Conservation (phyloP, 2,797 vertebrate species). For the Notoglanidium macrostoma region DNA sequence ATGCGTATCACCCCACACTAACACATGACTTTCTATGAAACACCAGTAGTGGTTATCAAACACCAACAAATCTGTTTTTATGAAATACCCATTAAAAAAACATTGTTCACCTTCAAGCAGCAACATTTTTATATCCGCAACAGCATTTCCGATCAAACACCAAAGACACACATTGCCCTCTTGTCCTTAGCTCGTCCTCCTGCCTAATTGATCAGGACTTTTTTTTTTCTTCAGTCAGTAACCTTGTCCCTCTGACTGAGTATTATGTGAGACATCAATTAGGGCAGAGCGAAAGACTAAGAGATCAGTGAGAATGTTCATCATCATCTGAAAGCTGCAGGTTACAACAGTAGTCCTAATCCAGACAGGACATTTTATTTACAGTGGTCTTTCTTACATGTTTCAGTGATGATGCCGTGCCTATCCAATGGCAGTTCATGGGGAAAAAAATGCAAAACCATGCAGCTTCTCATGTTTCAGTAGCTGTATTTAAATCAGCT, state of each 20-base stretch:
- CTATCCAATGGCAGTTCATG: too few species aligned
- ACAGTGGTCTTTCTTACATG: background rate
- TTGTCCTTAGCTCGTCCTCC: background rate
- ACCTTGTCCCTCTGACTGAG: slow-evolving; percentile 38
- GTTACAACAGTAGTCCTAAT: background rate
- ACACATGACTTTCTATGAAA: background rate
- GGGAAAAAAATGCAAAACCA: background rate
- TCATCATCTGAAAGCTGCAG: slow-evolving; percentile 21
- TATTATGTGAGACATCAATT: slow-evolving; percentile 46
- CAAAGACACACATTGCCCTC: background rate
- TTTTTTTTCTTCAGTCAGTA: background rate
- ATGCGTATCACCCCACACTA: background rate
- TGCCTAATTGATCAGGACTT: slow-evolving; percentile 20
- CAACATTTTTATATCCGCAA: background rate
- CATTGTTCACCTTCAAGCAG: background rate
- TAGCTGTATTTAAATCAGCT: background rate
- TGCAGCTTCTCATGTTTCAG: background rate
- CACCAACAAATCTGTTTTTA: too few species aligned
- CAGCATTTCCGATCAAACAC: background rate
- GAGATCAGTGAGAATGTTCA: background rate
- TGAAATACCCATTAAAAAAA: background rate
- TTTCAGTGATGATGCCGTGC: background rate
- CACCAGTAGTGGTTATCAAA: background rate
- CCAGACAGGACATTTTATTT: background rate
- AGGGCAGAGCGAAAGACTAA: background rate